These are phyloP conservation scores for Siderastrea siderea DNA, from an alignment of 92 coral and sea anemone genomes.

Conservation along the genomic window DNA sequence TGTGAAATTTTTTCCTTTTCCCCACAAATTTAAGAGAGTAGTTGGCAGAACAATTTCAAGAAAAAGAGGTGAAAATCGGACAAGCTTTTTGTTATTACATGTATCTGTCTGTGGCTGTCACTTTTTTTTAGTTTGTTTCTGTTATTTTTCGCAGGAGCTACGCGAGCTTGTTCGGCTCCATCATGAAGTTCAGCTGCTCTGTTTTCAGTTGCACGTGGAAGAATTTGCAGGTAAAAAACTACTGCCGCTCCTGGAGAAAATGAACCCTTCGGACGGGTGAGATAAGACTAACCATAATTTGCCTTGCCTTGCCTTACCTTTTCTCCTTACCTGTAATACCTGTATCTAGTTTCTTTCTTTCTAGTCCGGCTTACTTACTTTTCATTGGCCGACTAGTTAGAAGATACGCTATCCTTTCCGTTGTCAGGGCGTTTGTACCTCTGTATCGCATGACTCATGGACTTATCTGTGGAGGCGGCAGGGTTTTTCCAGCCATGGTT, in stretches of 20 bases:
- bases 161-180: slow-evolving; percentile 56
- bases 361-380: too few relatives aligned
- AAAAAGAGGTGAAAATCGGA: neutral
- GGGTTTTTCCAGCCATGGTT: too few relatives aligned
- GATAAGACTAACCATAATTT: neutral
- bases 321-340: too few relatives aligned
- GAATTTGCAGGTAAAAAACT: slow-evolving; percentile 56
- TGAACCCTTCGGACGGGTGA: slow-evolving; percentile 59
- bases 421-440: too few relatives aligned
- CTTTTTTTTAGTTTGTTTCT: neutral
- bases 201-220: slow-evolving; percentile 54
- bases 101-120: neutral
- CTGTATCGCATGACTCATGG: too few relatives aligned
- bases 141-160: slow-evolving; percentile 55
- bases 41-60: neutral
- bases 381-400: too few relatives aligned
- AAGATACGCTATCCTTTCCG: too few relatives aligned
- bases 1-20: too few relatives aligned
- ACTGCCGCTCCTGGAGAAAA: slow-evolving; percentile 62
- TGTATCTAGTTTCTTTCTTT: too few relatives aligned
- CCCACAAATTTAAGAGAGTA: neutral
- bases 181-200: slow-evolving; percentile 65
- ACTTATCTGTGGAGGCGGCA: too few relatives aligned
- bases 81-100: neutral
- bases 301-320: neutral